These are phyloP conservation scores for Pecten maximus DNA, from an alignment of 2,888 invertebrate species.

Conservation along the genomic window DNA sequence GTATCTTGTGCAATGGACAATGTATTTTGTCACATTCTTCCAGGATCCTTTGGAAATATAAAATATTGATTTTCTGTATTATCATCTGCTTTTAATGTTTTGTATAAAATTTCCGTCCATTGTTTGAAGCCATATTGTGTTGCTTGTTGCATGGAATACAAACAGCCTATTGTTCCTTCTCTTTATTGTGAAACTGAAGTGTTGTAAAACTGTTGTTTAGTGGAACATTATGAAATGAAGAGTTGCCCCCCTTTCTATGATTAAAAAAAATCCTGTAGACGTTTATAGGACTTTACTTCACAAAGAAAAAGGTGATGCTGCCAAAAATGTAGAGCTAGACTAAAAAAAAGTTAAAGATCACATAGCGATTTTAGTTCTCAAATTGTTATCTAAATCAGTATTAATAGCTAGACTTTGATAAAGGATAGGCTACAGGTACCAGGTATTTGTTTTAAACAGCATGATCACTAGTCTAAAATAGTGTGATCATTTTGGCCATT, in stretches of 20 bases:
- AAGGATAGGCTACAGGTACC: too few species aligned
- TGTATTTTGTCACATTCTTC: background rate
- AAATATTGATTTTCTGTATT: background rate
- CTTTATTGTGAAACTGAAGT: background rate
- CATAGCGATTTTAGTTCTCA: background rate
- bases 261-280: background rate
- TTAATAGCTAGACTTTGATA: background rate
- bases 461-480: too few species aligned
- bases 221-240: background rate
- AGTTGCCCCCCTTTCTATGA: background rate
- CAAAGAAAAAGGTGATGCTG: background rate
- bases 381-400: background rate
- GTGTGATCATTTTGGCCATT: too few species aligned
- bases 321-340: background rate
- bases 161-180: background rate
- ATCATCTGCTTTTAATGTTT: background rate
- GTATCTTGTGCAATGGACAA: background rate
- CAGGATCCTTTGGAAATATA: background rate
- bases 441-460: too few species aligned
- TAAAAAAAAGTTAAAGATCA: background rate
- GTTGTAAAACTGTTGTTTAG: background rate
- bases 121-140: background rate
- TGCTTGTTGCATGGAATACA: conserved; percentile 11
- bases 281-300: background rate
- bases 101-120: background rate